phyloP scores from a whole-genome alignment of 2,113 vertebrate species.

The Fregata magnificens region DNA sequence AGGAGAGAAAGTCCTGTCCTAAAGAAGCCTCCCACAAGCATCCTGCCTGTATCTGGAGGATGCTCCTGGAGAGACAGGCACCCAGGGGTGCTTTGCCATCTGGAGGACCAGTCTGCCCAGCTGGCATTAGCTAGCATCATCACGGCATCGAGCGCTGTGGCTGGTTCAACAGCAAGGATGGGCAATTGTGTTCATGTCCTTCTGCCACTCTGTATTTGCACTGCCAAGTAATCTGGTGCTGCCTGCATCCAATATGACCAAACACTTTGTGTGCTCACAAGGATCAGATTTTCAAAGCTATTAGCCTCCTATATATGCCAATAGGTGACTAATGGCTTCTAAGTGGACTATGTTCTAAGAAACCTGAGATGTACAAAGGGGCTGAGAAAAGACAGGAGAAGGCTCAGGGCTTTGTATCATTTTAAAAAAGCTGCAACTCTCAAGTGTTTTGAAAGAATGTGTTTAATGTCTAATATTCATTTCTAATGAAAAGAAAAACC shows the following conservation, averaged over 20 bases:
- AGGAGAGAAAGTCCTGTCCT: not conserved
- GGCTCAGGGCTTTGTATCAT: not conserved
- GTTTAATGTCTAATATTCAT: not conserved
- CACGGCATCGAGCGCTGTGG: rapidly evolving
- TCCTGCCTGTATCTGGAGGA: not conserved
- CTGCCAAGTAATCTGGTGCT: not conserved
- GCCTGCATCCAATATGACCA: rapidly evolving
- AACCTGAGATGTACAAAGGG: not conserved
- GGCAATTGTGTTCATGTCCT: not conserved
- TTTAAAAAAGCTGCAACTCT: not conserved
- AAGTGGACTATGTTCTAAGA: not conserved
- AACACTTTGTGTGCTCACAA: not conserved
- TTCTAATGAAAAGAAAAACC: conserved; percentile 2
- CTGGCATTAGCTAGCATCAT: not conserved
- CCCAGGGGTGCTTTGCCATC: not conserved
- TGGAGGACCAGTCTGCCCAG: not conserved
- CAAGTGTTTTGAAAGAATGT: conserved; percentile 7
- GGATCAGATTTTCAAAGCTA: conserved; percentile 22
- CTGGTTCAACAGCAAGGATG: not conserved
- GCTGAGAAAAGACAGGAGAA: not conserved
- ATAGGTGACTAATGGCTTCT: conserved; percentile 54
- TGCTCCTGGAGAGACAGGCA: not conserved
- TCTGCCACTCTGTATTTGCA: not conserved
- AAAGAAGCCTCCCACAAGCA: not conserved
- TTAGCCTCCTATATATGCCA: not conserved